Percentiles rank a stretch among this genome's conserved stretches.
Evolutionary conservation across 2,113 vertebrate species (phyloP).

Genomic region (Macrotis lagotis): DNA sequence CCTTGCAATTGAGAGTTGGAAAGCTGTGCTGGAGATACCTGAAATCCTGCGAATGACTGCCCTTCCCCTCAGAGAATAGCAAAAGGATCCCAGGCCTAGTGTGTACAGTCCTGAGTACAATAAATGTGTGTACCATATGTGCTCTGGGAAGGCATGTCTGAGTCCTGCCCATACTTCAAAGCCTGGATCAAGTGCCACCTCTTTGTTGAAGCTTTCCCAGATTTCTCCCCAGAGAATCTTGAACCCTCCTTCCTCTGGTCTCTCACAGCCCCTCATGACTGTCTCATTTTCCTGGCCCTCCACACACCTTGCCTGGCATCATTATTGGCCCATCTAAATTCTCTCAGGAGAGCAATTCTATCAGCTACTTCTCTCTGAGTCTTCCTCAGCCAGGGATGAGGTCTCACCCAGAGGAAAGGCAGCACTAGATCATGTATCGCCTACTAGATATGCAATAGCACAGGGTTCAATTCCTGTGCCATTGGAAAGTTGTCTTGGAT

Average conservation of each 20-base stretch:
- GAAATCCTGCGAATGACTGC: neutral
- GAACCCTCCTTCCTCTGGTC: neutral
- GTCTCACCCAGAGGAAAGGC: neutral
- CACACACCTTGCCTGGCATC: neutral
- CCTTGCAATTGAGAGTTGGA: neutral
- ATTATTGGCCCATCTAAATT: too few species aligned
- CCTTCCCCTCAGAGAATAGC: neutral
- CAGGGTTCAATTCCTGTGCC: neutral
- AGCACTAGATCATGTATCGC: fast-evolving
- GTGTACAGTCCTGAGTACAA: neutral
- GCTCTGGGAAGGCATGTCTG: neutral
- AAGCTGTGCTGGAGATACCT: neutral
- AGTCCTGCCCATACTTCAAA: neutral
- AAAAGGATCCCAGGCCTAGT: neutral
- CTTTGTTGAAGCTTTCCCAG: neutral
- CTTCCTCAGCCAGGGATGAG: neutral
- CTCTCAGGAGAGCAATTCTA: neutral
- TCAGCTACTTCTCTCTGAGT: neutral
- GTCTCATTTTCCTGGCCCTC: neutral
- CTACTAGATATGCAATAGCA: too few species aligned
- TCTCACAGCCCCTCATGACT: neutral
- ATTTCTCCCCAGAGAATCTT: neutral
- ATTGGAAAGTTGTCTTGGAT: neutral
- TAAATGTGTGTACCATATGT: neutral
- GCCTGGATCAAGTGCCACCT: neutral